These are phyloP conservation scores for Philypnodon macrostomus DNA, from an alignment of 2,797 vertebrate genomes.

Conservation along the genomic window DNA sequence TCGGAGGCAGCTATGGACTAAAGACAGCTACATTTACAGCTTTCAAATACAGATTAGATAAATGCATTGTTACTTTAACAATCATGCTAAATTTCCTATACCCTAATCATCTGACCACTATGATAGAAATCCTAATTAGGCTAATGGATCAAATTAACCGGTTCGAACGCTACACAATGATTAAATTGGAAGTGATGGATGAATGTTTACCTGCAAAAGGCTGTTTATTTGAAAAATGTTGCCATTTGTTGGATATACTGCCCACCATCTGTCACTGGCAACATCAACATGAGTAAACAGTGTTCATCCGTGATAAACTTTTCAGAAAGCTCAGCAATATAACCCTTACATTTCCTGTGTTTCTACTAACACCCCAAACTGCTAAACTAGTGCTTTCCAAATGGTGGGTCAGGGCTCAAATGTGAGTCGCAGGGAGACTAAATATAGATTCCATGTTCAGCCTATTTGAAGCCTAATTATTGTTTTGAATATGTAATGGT, in stretches of 20 bases:
- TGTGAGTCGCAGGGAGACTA: too few species aligned
- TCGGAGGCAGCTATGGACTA: neutral
- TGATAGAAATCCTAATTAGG: neutral
- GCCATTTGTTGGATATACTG: neutral
- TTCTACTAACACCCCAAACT: neutral
- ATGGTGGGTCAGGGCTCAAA: neutral
- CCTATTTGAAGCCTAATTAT: too few species aligned
- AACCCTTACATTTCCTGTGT: neutral
- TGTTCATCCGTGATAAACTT: neutral
- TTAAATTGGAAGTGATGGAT: neutral
- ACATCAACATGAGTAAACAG: neutral
- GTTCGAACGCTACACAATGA: neutral
- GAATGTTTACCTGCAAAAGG: conserved; percentile 4
- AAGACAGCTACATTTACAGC: neutral
- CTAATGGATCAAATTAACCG: conserved; percentile 1
- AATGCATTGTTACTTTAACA: neutral
- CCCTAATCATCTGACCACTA: too few species aligned
- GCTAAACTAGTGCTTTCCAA: neutral
- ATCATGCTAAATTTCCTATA: too few species aligned
- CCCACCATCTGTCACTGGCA: neutral
- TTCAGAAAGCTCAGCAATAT: neutral
- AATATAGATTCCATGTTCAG: too few species aligned
- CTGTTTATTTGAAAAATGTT: neutral
- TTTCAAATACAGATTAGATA: neutral
- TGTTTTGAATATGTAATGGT: too few species aligned